phyloP scores from a whole-genome alignment of 2,888 invertebrate genomes.

The Adelphocoris suturalis region DNA sequence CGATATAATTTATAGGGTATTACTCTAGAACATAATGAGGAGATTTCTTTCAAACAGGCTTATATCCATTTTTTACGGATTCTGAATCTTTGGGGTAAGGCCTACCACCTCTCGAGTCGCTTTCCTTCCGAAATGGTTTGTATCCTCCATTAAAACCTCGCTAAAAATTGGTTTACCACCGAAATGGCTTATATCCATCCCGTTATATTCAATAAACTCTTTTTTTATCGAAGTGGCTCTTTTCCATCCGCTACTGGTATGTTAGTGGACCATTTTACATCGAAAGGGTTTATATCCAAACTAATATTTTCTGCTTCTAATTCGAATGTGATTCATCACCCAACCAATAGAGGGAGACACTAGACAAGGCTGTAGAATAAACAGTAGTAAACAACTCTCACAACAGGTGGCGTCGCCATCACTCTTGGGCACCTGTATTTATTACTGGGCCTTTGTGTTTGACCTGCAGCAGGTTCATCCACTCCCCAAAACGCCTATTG shows the following conservation, averaged over 20 bases:
- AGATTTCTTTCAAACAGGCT: not conserved
- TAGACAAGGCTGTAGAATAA: conserved; percentile 4
- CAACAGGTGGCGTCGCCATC: conserved; percentile 8
- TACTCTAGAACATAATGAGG: not conserved
- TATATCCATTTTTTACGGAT: not conserved
- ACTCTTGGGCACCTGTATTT: not conserved
- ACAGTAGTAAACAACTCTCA: conserved; percentile 1
- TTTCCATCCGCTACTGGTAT: conserved; percentile 26
- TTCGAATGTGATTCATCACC: conserved; percentile 3
- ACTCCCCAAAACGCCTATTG: too few species aligned
- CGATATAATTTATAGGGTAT: too few species aligned
- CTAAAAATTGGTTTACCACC: not conserved
- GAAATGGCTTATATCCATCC: not conserved
- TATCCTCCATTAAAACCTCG: not conserved
- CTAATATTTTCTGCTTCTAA: conserved; percentile 5
- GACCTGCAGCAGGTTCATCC: too few species aligned
- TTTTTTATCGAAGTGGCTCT: not conserved
- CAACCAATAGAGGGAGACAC: not conserved
- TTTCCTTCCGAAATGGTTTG: not conserved
- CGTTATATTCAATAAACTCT: not conserved
- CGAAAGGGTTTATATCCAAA: conserved; percentile 17
- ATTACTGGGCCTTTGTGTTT: too few species aligned
- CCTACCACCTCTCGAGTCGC: not conserved
- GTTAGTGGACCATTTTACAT: not conserved
- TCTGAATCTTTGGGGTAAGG: not conserved